Base-by-base conservation (phyloP, 2,888 invertebrate genomes). In the Abscondita cerata region DNA sequence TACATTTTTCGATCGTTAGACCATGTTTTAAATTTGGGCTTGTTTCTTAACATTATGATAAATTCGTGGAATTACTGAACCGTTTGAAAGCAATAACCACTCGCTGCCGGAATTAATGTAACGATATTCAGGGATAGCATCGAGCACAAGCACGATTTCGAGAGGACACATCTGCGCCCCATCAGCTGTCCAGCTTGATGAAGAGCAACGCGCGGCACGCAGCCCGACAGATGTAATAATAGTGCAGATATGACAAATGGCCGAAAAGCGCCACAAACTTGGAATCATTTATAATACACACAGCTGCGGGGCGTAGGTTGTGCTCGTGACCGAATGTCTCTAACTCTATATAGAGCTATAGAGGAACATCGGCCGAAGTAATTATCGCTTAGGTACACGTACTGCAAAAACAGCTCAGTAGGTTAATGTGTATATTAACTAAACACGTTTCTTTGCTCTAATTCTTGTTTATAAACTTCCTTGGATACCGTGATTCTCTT, bases 221-320 rank as follows among this genome's bases (percentile, higher is more conserved):
- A 74, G 68, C 70, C 70, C 73, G 70, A 73, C 73, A 76, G 76
- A 78, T 77, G 77, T 78, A 79, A 79, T 80, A 80, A 78, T 78
- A 78, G 77, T 78, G 78, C 75, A 78, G 77, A 79, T 80, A 79
- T 81, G 80, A 81, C 80, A 81, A 81, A 81, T 80, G 78, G 80
- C 75, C 73, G 76, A 77, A 76, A 78, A 79, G 78, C 79, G 79
- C 79, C 79, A 75, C 80, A 78, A 80, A 80, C 77, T 79, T 79
- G 74, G 75, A 76, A 80, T 79, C 81, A 80, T 81, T 81, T 81
- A 81, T 81, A 80, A 81, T 76, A 80, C 75, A 79, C 81, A 79
- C 80, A 80, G 80, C 78, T 80, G 80, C 71, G 70, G 73, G 72
- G 70, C 73, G 71, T 71, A 74, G 74, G 76, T 76, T 75, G 73